Evolutionary conservation across 1,140 invertebrate genomes (phyloP), one percentile per base, ranked within the genome.

Genomic region (Drosophila grimshawi): DNA sequence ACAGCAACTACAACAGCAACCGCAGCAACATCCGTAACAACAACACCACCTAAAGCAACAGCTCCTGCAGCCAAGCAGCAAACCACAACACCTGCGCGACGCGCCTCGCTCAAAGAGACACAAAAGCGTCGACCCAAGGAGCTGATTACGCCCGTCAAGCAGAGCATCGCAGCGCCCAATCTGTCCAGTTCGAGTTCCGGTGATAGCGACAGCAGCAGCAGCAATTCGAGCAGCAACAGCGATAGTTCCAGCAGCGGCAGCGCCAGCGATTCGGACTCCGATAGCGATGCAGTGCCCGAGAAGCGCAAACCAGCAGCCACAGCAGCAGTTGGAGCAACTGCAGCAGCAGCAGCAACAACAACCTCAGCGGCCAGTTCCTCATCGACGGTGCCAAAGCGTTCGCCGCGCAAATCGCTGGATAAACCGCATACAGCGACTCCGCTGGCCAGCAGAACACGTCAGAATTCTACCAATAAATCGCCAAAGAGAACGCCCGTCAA

Each of bases 401-500:
- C 86, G 46, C 80, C 90, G 8, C 82, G 82, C 45, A 92, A 91
- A 62, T 90, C 90, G 7, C 29, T 86, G 48, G 86, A 90, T 35
- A 88, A 91, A 30, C 71, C 73, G 8, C 46, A 66, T 5, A 29
- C 85, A 5, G 46, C 57, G 10, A n/a, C 66, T 4, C 29, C 62
- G 2, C 59, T 71, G 3, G 51, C 79, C 5, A 49, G 73, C 4
- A 62, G 86, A n/a, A 76, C 77, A 8, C 81, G 90, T 4, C 89
- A 91, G 46, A 91, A 90, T 62, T 91, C 89, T 4, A 79, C 71
- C 0, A 91, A 74, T 4, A 91, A 88, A 74, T 89, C 90, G 59
- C 81, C 90, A 62, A 92, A 92, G 64, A 81, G 69, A 56, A 76
- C 82, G 19, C 55, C 81, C 1, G 39, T 43, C 4, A 43, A 43